Percentiles rank a stretch among this genome's conserved stretches.
These are phyloP conservation scores for Pecten maximus DNA, from an alignment of 2,888 invertebrate species.

Conservation along the genomic window DNA sequence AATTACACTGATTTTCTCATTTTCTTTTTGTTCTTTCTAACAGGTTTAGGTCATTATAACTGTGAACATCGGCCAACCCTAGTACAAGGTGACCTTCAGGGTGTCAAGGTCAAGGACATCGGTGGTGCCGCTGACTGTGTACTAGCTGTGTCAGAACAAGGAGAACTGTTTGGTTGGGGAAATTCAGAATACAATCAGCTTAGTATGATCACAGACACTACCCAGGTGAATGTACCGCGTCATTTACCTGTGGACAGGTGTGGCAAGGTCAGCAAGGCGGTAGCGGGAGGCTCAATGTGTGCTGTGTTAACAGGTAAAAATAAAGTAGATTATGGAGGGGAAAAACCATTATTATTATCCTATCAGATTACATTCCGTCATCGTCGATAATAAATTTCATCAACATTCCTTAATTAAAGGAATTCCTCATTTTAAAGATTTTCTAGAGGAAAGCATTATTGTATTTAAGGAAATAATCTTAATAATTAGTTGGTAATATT, in stretches of 20 bases:
- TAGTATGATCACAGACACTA: slow-evolving; percentile 82
- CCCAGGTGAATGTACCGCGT: slow-evolving; percentile 89
- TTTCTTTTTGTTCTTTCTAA: slow-evolving; percentile 26
- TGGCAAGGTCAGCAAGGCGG: slow-evolving; percentile 91
- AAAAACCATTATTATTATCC: too few species aligned
- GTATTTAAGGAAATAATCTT: too few species aligned
- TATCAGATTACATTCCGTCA: too few species aligned
- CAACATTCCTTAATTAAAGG: too few species aligned
- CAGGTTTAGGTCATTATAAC: slow-evolving; percentile 81
- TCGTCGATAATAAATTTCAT: too few species aligned
- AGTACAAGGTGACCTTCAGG: slow-evolving; percentile 90
- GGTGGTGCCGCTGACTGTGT: slow-evolving; percentile 93
- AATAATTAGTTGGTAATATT: too few species aligned
- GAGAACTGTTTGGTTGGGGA: slow-evolving; percentile 98
- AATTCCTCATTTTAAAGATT: too few species aligned
- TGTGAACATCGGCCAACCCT: slow-evolving; percentile 82
- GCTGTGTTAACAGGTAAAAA: slow-evolving; percentile 89
- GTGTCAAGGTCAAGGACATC: slow-evolving; percentile 91
- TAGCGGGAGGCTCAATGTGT: slow-evolving; percentile 94
- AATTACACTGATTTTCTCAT: too few species aligned
- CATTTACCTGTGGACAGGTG: slow-evolving; percentile 84
- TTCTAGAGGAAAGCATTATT: too few species aligned
- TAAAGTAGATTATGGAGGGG: too few species aligned
- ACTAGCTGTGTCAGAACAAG: slow-evolving; percentile 92
- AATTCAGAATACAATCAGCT: slow-evolving; percentile 97